Percentiles rank a stretch among this genome's conserved stretches.
These are phyloP conservation scores for Isurus oxyrinchus DNA, from an alignment of 2,113 vertebrate genomes.

Conservation along the genomic window DNA sequence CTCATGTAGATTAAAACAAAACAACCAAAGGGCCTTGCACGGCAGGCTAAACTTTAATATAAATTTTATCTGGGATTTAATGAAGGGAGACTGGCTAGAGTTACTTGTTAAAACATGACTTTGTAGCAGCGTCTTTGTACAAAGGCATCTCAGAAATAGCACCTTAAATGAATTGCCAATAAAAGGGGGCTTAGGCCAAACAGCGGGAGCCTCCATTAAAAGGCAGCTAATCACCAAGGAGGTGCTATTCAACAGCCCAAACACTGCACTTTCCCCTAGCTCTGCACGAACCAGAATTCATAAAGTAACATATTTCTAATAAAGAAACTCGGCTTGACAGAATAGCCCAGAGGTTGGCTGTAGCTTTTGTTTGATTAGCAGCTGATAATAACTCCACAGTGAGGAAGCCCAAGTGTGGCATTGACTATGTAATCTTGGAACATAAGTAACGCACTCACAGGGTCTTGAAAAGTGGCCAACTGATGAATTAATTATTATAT, in stretches of 20 bases:
- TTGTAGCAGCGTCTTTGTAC: conserved; percentile 29
- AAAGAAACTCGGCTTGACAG: conserved; percentile 28
- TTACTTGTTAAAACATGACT: conserved; percentile 38
- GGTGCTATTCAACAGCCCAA: conserved; percentile 7
- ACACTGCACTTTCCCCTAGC: background rate
- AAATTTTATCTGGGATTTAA: conserved; percentile 36
- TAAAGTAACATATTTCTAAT: conserved; percentile 38
- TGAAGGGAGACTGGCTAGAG: conserved; percentile 1
- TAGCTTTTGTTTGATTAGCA: conserved; percentile 32
- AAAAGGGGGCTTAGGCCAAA: conserved; percentile 20
- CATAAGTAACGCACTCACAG: conserved; percentile 14
- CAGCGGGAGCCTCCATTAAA: conserved; percentile 33
- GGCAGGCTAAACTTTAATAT: conserved; percentile 35
- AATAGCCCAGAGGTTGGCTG: background rate
- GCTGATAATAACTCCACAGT: conserved; percentile 34
- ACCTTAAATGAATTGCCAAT: conserved; percentile 36
- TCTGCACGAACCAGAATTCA: conserved; percentile 31
- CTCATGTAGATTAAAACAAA: conserved; percentile 33
- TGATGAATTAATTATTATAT: conserved; percentile 31
- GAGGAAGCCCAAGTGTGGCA: conserved; percentile 26
- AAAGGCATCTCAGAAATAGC: conserved; percentile 34
- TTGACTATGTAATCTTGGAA: conserved; percentile 24
- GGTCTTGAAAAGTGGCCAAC: background rate
- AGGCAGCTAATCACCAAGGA: conserved; percentile 25
- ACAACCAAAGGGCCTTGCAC: conserved; percentile 26